These are phyloP conservation scores for Drosophila niveifrons DNA, from an alignment of 2,888 invertebrate species.

Conservation along the genomic window DNA sequence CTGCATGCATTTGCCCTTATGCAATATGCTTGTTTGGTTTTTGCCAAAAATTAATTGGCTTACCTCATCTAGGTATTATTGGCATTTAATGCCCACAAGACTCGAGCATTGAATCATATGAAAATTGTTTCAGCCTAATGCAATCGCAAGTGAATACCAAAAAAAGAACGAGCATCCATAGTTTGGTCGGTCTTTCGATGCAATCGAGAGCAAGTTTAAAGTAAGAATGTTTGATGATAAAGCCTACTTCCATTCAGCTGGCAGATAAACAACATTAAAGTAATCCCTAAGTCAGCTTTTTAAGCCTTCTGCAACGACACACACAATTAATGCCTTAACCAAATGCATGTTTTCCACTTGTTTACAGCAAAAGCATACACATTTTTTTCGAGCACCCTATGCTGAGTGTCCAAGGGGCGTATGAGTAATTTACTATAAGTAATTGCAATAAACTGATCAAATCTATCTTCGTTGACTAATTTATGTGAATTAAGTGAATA, in stretches of 20 bases:
- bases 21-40: conserved; percentile 4
- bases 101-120: neutral
- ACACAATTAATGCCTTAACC: conserved; percentile 30
- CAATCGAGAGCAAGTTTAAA: neutral
- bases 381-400: neutral
- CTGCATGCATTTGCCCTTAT: neutral
- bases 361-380: conserved; percentile 32
- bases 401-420: neutral
- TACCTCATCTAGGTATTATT: neutral
- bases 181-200: neutral
- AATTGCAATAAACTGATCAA: too few relatives aligned
- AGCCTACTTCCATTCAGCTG: conserved; percentile 5
- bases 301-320: conserved; percentile 20
- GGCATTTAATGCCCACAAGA: neutral
- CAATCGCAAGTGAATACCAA: conserved; percentile 10
- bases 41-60: conserved; percentile 1
- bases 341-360: conserved; percentile 32
- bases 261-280: conserved; percentile 33
- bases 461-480: too few relatives aligned
- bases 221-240: neutral
- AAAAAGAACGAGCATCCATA: neutral
- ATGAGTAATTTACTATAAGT: neutral
- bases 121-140: neutral
- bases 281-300: conserved; percentile 19
- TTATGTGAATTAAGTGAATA: too few relatives aligned